A percentile compares a stretch with the other conserved stretches of the same genome.
phyloP scores from a whole-genome alignment of 1,140 invertebrate genomes.

The Idris sp. region DNA sequence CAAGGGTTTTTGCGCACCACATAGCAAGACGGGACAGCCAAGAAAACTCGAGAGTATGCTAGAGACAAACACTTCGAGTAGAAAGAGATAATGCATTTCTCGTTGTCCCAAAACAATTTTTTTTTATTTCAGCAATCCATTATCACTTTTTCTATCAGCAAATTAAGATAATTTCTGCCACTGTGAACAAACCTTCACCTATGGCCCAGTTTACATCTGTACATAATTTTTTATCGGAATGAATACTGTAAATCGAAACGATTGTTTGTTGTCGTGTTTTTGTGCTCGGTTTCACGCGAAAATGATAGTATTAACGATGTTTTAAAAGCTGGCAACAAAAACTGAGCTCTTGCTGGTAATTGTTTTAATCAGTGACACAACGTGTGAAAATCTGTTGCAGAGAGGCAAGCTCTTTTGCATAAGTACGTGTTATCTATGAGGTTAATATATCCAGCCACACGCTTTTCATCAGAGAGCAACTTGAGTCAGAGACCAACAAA shows the following conservation, averaged over 20 bases:
- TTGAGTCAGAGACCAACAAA: conserved; percentile 22
- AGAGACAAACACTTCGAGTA: conserved; percentile 9
- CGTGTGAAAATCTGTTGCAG: conserved; percentile 31
- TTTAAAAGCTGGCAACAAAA: conserved; percentile 29
- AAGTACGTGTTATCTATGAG: conserved; percentile 47
- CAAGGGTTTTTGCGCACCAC: conserved; percentile 53
- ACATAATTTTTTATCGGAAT: conserved; percentile 14
- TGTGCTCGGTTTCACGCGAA: conserved; percentile 15
- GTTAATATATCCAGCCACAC: conserved; percentile 39
- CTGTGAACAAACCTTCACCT: not conserved
- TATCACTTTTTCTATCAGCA: conserved; percentile 3
- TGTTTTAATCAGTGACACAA: conserved; percentile 32
- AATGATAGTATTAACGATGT: conserved; percentile 38
- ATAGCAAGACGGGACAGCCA: conserved; percentile 58
- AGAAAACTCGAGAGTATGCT: conserved; percentile 57
- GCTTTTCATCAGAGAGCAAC: conserved; percentile 6
- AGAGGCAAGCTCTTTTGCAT: conserved; percentile 31
- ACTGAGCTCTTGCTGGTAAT: conserved; percentile 36
- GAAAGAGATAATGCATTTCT: too few relatives aligned
- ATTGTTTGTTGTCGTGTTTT: conserved; percentile 25
- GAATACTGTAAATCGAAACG: conserved; percentile 38
- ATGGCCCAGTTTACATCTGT: conserved; percentile 18
- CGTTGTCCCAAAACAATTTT: too few relatives aligned
- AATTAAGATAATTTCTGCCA: conserved; percentile 4
- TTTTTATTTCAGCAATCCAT: too few relatives aligned